A percentile compares a stretch with the other conserved stretches of the same genome.
Evolutionary conservation across 1,140 invertebrate genomes (phyloP).

Genomic region (Drosophila kepulauana): DNA sequence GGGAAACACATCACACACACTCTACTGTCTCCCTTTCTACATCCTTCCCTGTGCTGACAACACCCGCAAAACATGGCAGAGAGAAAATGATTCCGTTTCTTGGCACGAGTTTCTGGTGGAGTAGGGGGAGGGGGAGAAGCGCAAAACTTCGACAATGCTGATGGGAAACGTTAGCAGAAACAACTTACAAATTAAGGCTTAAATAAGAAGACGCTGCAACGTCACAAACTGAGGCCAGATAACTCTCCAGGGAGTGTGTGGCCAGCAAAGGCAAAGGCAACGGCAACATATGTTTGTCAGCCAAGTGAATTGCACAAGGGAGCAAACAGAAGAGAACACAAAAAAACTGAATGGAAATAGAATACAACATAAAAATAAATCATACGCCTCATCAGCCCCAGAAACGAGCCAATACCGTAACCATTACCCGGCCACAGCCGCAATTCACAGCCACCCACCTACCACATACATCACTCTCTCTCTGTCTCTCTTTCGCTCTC

Average conservation of each 20-base stretch:
- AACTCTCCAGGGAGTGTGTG: constrained; percentile 22
- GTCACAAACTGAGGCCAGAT: constrained; percentile 20
- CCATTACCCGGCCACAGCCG: constrained; percentile 56
- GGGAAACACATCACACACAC: constrained; percentile 10
- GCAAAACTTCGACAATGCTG: constrained; percentile 45
- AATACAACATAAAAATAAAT: constrained; percentile 81
- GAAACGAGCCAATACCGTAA: constrained; percentile 69
- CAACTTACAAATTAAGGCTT: constrained; percentile 56
- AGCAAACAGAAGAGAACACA: not conserved
- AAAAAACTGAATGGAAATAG: constrained; percentile 60
- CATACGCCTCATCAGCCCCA: constrained; percentile 78
- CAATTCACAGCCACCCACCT: not conserved
- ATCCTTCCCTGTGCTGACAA: not conserved
- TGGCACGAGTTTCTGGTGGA: constrained; percentile 34
- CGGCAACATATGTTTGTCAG: constrained; percentile 66
- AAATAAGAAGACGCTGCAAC: constrained; percentile 46
- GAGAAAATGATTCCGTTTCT: constrained; percentile 41
- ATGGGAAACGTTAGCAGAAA: constrained; percentile 45
- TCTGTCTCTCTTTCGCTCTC: constrained; percentile 5
- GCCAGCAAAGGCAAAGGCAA: constrained; percentile 3
- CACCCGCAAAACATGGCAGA: constrained; percentile 2
- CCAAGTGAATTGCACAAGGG: constrained; percentile 14
- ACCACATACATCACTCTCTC: not conserved
- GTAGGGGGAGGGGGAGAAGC: not conserved
- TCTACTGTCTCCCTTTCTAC: not conserved